phyloP scores from a whole-genome alignment of 2,797 vertebrate species.

The Alectoris magna region DNA sequence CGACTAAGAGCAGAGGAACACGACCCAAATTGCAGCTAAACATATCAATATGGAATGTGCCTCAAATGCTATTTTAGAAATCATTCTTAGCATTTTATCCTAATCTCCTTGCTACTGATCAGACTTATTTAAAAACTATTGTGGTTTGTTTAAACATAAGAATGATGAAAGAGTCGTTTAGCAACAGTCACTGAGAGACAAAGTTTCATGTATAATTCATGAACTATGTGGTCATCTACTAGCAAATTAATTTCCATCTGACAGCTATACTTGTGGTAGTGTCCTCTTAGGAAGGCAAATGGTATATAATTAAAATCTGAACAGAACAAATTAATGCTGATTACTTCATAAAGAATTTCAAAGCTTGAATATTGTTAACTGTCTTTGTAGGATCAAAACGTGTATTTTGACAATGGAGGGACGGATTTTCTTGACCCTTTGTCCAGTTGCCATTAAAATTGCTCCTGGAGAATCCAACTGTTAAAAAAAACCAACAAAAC shows the following conservation, averaged over 20 bases:
- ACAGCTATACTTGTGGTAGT: constrained; percentile 73
- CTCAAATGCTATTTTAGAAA: constrained; percentile 61
- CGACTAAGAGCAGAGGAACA: constrained; percentile 35
- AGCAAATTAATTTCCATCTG: constrained; percentile 81
- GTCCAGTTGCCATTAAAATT: constrained; percentile 55
- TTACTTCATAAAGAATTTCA: constrained; percentile 81
- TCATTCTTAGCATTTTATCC: constrained; percentile 68
- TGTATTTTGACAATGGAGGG: constrained; percentile 63
- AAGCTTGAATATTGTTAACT: constrained; percentile 76
- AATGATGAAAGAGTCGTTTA: constrained; percentile 79
- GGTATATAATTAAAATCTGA: constrained; percentile 82
- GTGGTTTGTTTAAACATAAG: constrained; percentile 74
- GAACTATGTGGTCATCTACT: constrained; percentile 79
- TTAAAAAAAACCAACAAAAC: neutral
- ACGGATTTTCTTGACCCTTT: neutral
- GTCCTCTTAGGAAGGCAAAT: constrained; percentile 78
- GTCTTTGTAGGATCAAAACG: constrained; percentile 72
- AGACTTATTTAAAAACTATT: constrained; percentile 78
- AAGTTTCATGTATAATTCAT: constrained; percentile 84
- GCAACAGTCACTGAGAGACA: constrained; percentile 76
- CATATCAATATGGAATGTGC: constrained; percentile 27
- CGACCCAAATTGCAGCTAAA: constrained; percentile 55
- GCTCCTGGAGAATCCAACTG: constrained; percentile 19
- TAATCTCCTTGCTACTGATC: constrained; percentile 72
- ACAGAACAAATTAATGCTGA: constrained; percentile 82